Conservation (phyloP, 2,888 invertebrate species). For the Drosophila sordidula region DNA sequence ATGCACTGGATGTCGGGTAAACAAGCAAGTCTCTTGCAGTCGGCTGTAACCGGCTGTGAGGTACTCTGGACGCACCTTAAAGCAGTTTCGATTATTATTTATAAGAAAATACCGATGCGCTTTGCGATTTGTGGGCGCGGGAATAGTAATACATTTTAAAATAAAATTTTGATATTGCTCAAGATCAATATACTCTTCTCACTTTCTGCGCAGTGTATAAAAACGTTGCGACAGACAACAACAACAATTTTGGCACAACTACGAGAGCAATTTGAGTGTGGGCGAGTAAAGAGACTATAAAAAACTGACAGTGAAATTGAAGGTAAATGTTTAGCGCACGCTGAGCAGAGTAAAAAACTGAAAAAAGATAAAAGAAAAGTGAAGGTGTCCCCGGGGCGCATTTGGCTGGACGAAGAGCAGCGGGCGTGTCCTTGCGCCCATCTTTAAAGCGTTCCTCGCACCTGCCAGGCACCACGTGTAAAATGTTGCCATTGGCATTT, state of each 20-base stretch:
- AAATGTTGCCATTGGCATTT: slow-evolving; percentile 60
- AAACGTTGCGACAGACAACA: slow-evolving; percentile 21
- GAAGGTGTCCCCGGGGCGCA: slow-evolving; percentile 65
- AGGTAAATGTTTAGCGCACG: slow-evolving; percentile 74
- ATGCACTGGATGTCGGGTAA: slow-evolving; percentile 23
- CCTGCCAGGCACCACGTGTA: slow-evolving; percentile 61
- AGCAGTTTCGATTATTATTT: too few species aligned
- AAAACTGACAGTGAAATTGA: slow-evolving; percentile 65
- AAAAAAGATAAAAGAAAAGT: slow-evolving; percentile 21
- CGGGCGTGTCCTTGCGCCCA: slow-evolving; percentile 32
- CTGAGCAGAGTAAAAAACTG: slow-evolving; percentile 27
- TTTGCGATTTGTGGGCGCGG: too few species aligned
- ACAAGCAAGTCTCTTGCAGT: slow-evolving; percentile 4
- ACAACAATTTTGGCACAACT: slow-evolving; percentile 41
- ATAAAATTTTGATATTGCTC: too few species aligned
- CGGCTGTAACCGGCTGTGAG: neutral
- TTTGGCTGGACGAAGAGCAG: slow-evolving; percentile 48
- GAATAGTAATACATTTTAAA: too few species aligned
- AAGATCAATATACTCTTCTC: too few species aligned
- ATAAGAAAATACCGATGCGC: too few species aligned
- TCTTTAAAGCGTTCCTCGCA: slow-evolving; percentile 52
- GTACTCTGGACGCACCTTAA: neutral
- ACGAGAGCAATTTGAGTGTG: slow-evolving; percentile 46
- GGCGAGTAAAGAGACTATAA: slow-evolving; percentile 31
- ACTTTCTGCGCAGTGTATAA: too few species aligned